Base-by-base conservation (phyloP, 2,888 invertebrate genomes). In the Sinopyrophorus schimmeli region DNA sequence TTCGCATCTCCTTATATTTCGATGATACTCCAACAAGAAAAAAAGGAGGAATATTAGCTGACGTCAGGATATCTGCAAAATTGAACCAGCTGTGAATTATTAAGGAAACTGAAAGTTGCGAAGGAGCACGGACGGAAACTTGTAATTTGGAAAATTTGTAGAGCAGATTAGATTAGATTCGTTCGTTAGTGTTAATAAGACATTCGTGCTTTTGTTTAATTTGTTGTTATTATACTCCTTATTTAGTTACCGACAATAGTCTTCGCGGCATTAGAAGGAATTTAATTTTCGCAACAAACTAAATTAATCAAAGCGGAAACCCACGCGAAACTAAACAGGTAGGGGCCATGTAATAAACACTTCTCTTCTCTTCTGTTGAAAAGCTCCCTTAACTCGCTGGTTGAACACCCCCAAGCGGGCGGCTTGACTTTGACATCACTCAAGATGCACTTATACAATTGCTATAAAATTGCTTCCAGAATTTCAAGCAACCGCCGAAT, bases 401-500 rank as follows among this genome's bases (percentile, higher is more conserved):
- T 18, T 18, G 18, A 20, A 18, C 10, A 5, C 30, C 10, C n/a
- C n/a, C 30, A 3, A 17, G 16, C 6, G 16, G 16, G 31, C 7
- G 31, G 14, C 28, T 12, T 32, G 20, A 7, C 20, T 32, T 32
- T 32, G 32, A 32, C 32, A 32, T 11, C 32, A 32, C 32, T 32
- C 32, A n/a, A 32, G 20, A 9, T 28, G 28, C 28, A 28, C 15
- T 28, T 28, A n/a, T 28, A 24, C 24, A 24, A 16, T 9, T 12
- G 32, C 11, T 20, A 12, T 14, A 20, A 18, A 32, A 32, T 31
- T 31, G 10, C 32, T 17, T 11, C 2, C 10, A 3, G 32, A 32
- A 32, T 20, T 32, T 32, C 32, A 32, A 32, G 32, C 12, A 9
- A 28, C n/a, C n/a, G n/a, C n/a, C n/a, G n/a, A n/a, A n/a, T n/a